Conservation (phyloP, 2,113 vertebrate genomes). For the Collichthys lucidus region DNA sequence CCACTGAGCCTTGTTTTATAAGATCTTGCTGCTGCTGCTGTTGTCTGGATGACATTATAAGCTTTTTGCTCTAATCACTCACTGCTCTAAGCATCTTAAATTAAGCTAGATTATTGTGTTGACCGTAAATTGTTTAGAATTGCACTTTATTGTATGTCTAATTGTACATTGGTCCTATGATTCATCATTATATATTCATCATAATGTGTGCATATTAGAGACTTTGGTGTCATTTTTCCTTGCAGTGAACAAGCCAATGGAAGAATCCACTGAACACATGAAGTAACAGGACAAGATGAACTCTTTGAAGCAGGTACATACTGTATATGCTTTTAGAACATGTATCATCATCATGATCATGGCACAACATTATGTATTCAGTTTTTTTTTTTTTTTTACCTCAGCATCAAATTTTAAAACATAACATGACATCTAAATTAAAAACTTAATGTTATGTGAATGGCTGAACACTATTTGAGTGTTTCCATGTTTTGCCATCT, state of each 20-base stretch:
- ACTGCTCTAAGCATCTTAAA: neutral
- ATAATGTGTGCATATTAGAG: conserved; percentile 46
- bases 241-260: conserved; percentile 53
- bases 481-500: conserved; percentile 34
- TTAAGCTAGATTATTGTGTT: neutral
- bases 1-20: neutral
- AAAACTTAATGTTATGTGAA: conserved; percentile 1
- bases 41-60: neutral
- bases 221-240: conserved; percentile 58
- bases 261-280: conserved; percentile 44
- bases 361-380: conserved; percentile 24
- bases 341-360: conserved; percentile 51
- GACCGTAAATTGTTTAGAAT: neutral
- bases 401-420: neutral
- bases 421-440: neutral
- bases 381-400: neutral
- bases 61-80: too few relatives aligned
- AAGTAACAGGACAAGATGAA: conserved; percentile 63
- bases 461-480: conserved; percentile 15
- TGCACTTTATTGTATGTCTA: neutral
- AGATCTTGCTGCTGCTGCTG: neutral
- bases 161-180: neutral
- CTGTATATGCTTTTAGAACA: conserved; percentile 58
- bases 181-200: neutral
- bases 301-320: conserved; percentile 77